Evolutionary conservation across 1,140 invertebrate species (phyloP).

Genomic region (Apocrypta bakeri): DNA sequence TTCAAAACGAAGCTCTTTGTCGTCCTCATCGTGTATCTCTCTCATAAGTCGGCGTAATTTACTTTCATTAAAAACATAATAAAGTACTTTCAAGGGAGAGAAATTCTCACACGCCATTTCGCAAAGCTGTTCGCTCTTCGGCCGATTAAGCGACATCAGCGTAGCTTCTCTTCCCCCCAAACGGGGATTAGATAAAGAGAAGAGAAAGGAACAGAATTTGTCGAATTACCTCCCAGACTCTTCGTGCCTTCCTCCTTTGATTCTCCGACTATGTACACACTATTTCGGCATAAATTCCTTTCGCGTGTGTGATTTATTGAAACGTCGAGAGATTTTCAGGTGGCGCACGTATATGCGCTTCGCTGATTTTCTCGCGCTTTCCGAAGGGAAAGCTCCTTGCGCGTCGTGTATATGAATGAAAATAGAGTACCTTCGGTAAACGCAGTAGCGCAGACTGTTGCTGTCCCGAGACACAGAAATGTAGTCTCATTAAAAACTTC

Average conservation of each 20-base stretch:
- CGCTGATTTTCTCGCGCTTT: background rate
- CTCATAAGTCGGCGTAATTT: background rate
- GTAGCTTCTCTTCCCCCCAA: too few relatives aligned
- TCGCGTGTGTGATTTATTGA: background rate
- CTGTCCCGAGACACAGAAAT: too few relatives aligned
- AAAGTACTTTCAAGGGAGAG: background rate
- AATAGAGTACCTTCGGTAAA: background rate
- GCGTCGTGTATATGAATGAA: background rate
- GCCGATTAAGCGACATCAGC: background rate
- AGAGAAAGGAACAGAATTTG: background rate
- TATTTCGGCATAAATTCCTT: background rate
- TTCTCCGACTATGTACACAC: background rate
- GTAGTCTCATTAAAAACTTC: background rate
- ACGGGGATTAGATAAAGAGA: too few relatives aligned
- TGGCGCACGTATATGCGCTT: background rate
- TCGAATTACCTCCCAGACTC: background rate
- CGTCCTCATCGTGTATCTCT: too few relatives aligned
- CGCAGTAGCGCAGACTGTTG: background rate
- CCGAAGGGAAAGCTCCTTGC: background rate
- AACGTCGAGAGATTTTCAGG: background rate
- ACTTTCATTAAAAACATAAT: background rate
- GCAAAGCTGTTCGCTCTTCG: background rate
- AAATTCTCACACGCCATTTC: background rate
- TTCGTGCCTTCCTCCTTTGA: background rate
- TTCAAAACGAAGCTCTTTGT: background rate